phyloP scores from a whole-genome alignment of 2,797 vertebrate genomes.

The Eidolon dupreanum region DNA sequence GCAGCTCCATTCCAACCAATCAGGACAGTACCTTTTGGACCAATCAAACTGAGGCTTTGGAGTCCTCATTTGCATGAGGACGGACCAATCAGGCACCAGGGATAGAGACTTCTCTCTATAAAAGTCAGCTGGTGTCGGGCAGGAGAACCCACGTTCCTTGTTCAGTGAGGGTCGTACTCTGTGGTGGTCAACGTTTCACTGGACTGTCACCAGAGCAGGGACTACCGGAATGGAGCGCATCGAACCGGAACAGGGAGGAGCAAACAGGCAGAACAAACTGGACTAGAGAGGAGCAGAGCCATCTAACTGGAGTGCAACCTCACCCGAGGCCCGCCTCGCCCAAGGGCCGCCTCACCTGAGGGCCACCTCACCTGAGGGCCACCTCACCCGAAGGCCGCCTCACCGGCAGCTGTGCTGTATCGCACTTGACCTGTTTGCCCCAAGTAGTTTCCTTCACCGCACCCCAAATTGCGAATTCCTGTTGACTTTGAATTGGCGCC shows the following conservation, averaged over 20 bases:
- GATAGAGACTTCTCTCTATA: not conserved
- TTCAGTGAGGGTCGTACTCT: rapidly evolving
- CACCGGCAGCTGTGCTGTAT: not conserved
- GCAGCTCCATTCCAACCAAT: not conserved
- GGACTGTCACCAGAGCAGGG: too few relatives aligned
- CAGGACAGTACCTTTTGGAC: not conserved
- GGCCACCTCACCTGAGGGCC: not conserved
- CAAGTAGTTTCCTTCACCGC: not conserved
- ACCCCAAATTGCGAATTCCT: not conserved
- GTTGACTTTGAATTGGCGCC: not conserved
- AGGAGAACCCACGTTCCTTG: rapidly evolving
- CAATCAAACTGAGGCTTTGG: not conserved
- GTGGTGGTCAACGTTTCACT: rapidly evolving
- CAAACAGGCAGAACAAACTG: not conserved
- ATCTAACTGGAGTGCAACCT: not conserved
- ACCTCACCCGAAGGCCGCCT: not conserved
- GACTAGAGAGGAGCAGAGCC: not conserved
- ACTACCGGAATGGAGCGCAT: too few relatives aligned
- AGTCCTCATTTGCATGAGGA: not conserved
- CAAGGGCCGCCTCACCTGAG: not conserved
- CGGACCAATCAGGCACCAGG: not conserved
- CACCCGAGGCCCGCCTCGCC: not conserved
- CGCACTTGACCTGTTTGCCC: not conserved
- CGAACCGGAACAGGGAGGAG: not conserved
- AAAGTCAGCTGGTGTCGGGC: not conserved